phyloP scores from a whole-genome alignment of 2,113 vertebrate species.

The Stigmatopora argus region DNA sequence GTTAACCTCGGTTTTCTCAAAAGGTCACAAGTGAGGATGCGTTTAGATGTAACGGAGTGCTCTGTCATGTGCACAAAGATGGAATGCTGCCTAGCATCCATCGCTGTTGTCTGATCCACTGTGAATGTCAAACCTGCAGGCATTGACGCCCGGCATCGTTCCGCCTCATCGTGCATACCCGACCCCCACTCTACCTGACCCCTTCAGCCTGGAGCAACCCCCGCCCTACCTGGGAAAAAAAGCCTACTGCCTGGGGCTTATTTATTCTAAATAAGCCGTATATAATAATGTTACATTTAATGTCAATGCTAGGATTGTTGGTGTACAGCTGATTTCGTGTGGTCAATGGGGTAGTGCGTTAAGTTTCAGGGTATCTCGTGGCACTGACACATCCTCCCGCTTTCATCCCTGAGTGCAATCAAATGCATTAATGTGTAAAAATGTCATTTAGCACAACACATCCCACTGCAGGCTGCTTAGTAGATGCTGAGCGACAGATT shows the following conservation, averaged over 20 bases:
- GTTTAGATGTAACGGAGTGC: slow-evolving; percentile 29
- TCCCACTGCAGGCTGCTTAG: slow-evolving; percentile 57
- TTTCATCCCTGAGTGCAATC: slow-evolving; percentile 53
- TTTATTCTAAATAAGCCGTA: slow-evolving; percentile 59
- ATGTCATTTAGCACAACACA: slow-evolving; percentile 66
- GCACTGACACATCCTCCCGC: slow-evolving; percentile 39
- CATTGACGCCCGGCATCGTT: slow-evolving; percentile 40
- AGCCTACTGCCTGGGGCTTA: slow-evolving; percentile 45
- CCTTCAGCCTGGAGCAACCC: slow-evolving; percentile 43
- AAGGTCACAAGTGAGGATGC: slow-evolving; percentile 52
- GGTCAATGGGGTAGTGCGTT: slow-evolving; percentile 28
- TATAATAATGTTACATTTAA: slow-evolving; percentile 68
- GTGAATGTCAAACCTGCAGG: slow-evolving; percentile 71
- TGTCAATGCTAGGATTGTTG: slow-evolving; percentile 63
- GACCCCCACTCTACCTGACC: slow-evolving; percentile 46
- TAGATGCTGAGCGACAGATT: slow-evolving; percentile 49
- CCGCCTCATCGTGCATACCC: neutral
- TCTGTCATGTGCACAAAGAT: slow-evolving; percentile 50
- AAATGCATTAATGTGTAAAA: slow-evolving; percentile 72
- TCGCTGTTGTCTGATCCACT: slow-evolving; percentile 62
- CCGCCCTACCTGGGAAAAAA: slow-evolving; percentile 58
- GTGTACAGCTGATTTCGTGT: slow-evolving; percentile 28
- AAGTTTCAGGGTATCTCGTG: slow-evolving; percentile 27
- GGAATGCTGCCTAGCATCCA: slow-evolving; percentile 56
- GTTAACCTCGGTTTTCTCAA: slow-evolving; percentile 51